Percentiles rank a stretch among this genome's conserved stretches.
These are phyloP conservation scores for Cyphomyrus plagiostoma DNA, from an alignment of 2,113 vertebrate species.

Conservation along the genomic window DNA sequence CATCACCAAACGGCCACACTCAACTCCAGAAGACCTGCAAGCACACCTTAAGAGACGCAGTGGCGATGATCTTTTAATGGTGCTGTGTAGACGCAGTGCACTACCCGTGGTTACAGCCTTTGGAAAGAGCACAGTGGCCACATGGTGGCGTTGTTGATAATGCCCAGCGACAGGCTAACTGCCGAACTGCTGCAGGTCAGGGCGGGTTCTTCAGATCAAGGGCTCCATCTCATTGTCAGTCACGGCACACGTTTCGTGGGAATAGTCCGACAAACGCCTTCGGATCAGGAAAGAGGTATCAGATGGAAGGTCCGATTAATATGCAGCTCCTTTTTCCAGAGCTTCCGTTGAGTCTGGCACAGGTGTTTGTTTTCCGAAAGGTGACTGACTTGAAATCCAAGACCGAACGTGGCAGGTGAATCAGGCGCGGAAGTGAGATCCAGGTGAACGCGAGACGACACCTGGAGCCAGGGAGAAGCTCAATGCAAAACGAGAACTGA, in stretches of 20 bases:
- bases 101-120: not conserved
- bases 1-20: not conserved
- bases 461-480: not conserved
- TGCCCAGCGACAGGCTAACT: not conserved
- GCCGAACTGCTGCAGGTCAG: constrained; percentile 35
- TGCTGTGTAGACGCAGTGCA: not conserved
- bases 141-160: not conserved
- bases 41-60: not conserved
- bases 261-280: not conserved
- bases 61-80: not conserved
- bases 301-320: not conserved
- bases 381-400: constrained; percentile 6
- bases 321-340: not conserved
- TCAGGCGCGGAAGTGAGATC: not conserved
- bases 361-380: constrained; percentile 8
- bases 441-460: not conserved
- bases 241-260: not conserved
- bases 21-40: not conserved
- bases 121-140: not conserved
- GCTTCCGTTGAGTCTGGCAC: not conserved
- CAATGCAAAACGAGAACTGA: not conserved
- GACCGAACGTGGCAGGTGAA: not conserved
- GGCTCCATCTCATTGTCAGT: not conserved
- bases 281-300: constrained; percentile 2
- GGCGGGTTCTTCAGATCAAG: not conserved